These are phyloP conservation scores for Trichopria drosophilae DNA, from an alignment of 2,888 invertebrate species.

Conservation along the genomic window DNA sequence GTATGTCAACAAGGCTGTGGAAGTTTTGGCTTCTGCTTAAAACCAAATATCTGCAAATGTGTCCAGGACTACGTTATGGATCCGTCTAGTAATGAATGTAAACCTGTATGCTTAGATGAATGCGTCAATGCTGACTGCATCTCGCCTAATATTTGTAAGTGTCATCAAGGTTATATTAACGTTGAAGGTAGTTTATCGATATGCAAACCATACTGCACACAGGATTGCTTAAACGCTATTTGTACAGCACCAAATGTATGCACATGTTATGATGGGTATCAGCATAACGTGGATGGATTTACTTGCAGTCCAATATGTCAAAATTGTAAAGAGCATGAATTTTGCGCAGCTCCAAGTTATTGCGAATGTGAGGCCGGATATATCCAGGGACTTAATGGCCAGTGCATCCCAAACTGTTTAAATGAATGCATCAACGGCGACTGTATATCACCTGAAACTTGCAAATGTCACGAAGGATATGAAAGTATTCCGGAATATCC, in stretches of 20 bases:
- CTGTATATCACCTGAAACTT: conserved; percentile 29
- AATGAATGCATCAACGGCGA: conserved; percentile 37
- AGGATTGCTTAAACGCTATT: conserved; percentile 34
- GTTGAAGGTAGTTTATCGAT: too few species aligned
- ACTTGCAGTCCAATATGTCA: conserved; percentile 65
- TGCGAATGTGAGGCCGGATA: conserved; percentile 40
- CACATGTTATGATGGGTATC: too few species aligned
- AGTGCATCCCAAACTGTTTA: conserved; percentile 2
- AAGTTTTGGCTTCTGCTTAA: conserved; percentile 65
- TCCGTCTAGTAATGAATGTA: conserved; percentile 49
- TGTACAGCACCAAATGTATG: too few species aligned
- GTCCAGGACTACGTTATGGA: conserved; percentile 68
- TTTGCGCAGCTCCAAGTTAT: conserved; percentile 28
- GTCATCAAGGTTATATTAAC: conserved; percentile 42
- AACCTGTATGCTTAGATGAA: conserved; percentile 45
- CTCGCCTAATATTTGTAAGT: conserved; percentile 42
- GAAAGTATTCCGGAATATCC: background rate
- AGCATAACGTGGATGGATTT: conserved; percentile 36
- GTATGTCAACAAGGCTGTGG: conserved; percentile 70
- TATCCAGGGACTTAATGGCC: too few species aligned
- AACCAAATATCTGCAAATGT: conserved; percentile 73
- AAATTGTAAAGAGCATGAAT: background rate
- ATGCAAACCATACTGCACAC: conserved; percentile 47
- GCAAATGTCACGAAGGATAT: conserved; percentile 31
- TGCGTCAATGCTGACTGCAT: conserved; percentile 49